Evolutionary conservation across 2,888 invertebrate genomes (phyloP).

Genomic region (Tuberolachnus salignus): DNA sequence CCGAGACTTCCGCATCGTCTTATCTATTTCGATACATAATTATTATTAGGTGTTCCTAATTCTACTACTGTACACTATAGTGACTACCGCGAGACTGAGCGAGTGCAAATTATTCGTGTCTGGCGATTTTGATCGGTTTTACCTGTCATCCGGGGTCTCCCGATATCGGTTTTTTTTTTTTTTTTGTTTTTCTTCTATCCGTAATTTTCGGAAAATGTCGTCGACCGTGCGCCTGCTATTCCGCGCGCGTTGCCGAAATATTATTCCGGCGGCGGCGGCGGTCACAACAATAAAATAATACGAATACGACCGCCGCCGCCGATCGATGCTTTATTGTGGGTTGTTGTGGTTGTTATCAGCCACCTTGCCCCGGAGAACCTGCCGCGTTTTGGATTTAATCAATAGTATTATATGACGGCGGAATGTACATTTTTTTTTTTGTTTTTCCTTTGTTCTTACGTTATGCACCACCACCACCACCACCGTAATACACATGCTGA

Average conservation of each 20-base stretch:
- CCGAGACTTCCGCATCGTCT: slow-evolving; percentile 5
- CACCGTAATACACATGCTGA: neutral
- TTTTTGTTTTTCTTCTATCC: too few relatives aligned
- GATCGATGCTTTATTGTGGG: neutral
- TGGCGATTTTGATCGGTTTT: neutral
- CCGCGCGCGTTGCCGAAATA: neutral
- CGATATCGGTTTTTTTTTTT: neutral
- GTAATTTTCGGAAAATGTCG: neutral
- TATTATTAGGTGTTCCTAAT: neutral
- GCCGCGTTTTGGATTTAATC: slow-evolving; percentile 18
- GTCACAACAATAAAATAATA: too few relatives aligned
- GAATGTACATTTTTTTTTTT: neutral
- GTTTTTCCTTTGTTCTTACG: slow-evolving; percentile 15
- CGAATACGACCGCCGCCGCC: too few relatives aligned
- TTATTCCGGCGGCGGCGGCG: too few relatives aligned
- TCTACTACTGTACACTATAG: neutral
- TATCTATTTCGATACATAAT: slow-evolving; percentile 30
- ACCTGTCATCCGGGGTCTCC: neutral
- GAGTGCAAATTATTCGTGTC: neutral
- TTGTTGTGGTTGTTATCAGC: neutral
- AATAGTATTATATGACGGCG: neutral
- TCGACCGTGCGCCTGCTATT: neutral
- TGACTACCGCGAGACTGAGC: neutral
- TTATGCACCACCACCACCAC: neutral
- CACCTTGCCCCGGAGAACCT: neutral